Base-by-base conservation (phyloP, 2,888 invertebrate genomes). In the Helicoverpa assulta region DNA sequence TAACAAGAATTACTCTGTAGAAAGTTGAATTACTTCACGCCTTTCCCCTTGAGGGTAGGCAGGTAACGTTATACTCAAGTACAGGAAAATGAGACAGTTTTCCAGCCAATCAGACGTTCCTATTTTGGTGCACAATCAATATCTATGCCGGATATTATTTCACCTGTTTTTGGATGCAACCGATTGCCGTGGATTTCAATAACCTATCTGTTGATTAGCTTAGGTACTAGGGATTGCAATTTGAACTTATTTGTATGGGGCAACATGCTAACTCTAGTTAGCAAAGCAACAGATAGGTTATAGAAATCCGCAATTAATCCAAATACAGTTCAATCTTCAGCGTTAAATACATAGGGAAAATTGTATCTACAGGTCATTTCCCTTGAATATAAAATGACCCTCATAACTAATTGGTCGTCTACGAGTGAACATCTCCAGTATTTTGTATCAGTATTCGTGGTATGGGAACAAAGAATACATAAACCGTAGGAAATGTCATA, bases 11-110 rank as follows among this genome's bases (percentile, higher is more conserved):
- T 26, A 7, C 14, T 14, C 33, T 0, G 19, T 58, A 67, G 68
- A 71, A 58, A 74, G 75, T 75, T 29, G 5, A 29, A 50, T 10
- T 33, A 19, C 29, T 74, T 33, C 37, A 50, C 7, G 7, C 47
- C 50, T 40, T 5, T 29, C 16, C 47, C n/a, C 18, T 52, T 12
- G 52, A 6, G 56, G 21, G n/a, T 21, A 10, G 21, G 40, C 29
- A 33, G 47, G 47, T 47, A 16, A n/a, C 16, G 16, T 47, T 47
- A 14, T n/a, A n/a, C 6, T 47, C 47, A 7, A 47, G 16, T 6
- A 1, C 5, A 6, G 7, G 47, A 47, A 6, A 43, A 43, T 16
- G 6, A 47, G n/a, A 43, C 14, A 47, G 47, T 40, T 40, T 40
- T 40, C 40, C 40, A 47, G 16, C 16, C 47, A 47, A 47, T 47